A percentile compares a stretch with the other conserved stretches of the same genome.
Evolutionary conservation across 2,888 invertebrate species (phyloP).

Genomic region (Mimachlamys varia): DNA sequence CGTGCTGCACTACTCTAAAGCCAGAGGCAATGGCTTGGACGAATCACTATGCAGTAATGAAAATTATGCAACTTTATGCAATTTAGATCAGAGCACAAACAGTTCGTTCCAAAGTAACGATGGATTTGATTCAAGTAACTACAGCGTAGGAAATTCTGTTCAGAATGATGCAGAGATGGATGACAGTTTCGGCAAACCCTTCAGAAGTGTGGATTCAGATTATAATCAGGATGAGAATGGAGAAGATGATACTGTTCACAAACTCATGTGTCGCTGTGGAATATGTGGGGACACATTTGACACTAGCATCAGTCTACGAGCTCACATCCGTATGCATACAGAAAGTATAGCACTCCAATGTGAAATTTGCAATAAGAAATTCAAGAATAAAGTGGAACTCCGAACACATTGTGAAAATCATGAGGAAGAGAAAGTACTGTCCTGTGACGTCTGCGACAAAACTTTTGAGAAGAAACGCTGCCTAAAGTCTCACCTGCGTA

Average conservation of each 20-base stretch:
- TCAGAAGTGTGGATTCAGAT: neutral
- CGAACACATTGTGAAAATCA: conserved; percentile 27
- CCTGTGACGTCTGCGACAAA: conserved; percentile 29
- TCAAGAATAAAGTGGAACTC: conserved; percentile 10
- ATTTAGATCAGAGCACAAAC: conserved; percentile 6
- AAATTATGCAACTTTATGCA: conserved; percentile 21
- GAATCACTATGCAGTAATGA: conserved; percentile 27
- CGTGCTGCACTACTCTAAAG: neutral
- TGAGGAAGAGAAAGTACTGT: neutral
- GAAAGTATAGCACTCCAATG: conserved; percentile 28
- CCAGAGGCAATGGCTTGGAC: neutral
- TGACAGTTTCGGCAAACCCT: neutral
- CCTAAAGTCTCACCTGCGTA: conserved; percentile 17
- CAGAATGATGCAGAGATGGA: conserved; percentile 24
- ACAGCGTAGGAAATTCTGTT: conserved; percentile 16
- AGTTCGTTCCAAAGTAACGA: conserved; percentile 28
- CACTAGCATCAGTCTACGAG: neutral
- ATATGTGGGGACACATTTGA: neutral
- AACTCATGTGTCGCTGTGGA: neutral
- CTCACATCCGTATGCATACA: neutral
- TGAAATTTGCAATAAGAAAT: conserved; percentile 31
- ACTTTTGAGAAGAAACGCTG: conserved; percentile 10
- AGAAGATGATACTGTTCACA: neutral
- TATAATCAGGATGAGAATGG: conserved; percentile 12
- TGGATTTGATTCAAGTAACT: conserved; percentile 14